Percentiles rank a stretch among this genome's conserved stretches.
Evolutionary conservation across 2,797 vertebrate species (phyloP).

Genomic region (Aulostomus chinensis): DNA sequence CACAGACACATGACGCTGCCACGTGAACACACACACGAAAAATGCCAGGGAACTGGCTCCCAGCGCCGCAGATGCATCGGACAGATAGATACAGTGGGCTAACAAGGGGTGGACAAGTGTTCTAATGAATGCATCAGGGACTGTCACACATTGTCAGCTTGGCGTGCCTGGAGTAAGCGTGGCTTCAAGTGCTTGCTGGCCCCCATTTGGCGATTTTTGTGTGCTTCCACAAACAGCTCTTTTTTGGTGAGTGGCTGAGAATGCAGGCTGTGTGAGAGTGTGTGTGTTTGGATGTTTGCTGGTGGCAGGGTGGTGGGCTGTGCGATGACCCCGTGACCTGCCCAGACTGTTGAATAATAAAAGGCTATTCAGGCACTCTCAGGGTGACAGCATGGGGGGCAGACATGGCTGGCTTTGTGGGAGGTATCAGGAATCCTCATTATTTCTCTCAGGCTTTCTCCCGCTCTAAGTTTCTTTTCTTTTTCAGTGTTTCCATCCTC

Average conservation of each 20-base stretch:
- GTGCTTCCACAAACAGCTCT: constrained; percentile 20
- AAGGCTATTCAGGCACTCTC: constrained; percentile 72
- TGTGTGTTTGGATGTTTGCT: constrained; percentile 63
- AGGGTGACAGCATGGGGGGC: constrained; percentile 67
- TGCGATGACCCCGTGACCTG: constrained; percentile 57
- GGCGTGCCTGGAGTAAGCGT: constrained; percentile 14
- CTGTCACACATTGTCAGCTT: constrained; percentile 42
- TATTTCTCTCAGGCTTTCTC: constrained; percentile 53
- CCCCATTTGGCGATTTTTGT: constrained; percentile 22
- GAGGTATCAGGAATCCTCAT: constrained; percentile 73
- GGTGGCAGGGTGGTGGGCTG: constrained; percentile 66
- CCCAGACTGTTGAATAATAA: constrained; percentile 79
- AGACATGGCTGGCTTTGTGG: constrained; percentile 69
- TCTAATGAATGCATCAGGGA: constrained; percentile 71
- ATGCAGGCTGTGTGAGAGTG: constrained; percentile 34
- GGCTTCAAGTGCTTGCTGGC: constrained; percentile 7
- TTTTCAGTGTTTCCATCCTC: constrained; percentile 25
- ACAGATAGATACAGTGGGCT: constrained; percentile 46
- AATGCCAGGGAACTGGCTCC: constrained; percentile 41
- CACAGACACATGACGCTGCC: constrained; percentile 31
- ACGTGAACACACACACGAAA: constrained; percentile 20
- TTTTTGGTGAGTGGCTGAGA: constrained; percentile 14
- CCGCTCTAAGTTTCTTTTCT: constrained; percentile 37
- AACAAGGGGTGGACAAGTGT: constrained; percentile 54
- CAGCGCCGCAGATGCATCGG: constrained; percentile 42